phyloP scores from a whole-genome alignment of 2,888 invertebrate species.

The Amiota mariae region DNA sequence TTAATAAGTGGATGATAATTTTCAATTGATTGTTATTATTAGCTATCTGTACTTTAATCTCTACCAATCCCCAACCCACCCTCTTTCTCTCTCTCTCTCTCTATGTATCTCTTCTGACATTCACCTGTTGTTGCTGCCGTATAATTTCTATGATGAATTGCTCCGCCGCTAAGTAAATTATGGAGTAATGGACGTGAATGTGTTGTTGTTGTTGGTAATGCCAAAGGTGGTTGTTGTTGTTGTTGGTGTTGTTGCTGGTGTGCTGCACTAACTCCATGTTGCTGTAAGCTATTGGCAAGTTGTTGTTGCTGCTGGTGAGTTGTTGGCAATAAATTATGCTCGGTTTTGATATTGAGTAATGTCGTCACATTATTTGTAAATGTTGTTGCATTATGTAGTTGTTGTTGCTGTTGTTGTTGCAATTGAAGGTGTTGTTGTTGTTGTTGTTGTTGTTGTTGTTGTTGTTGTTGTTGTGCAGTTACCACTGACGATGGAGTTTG shows the following conservation, averaged over 20 bases:
- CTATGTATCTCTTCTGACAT: slow-evolving; percentile 32
- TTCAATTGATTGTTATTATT: background rate
- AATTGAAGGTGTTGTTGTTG: slow-evolving; percentile 66
- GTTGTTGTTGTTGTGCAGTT: slow-evolving; percentile 67
- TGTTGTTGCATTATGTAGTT: slow-evolving; percentile 58
- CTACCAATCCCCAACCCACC: background rate
- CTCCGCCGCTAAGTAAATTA: slow-evolving; percentile 73
- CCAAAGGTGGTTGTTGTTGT: slow-evolving; percentile 66
- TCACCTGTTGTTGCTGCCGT: slow-evolving; percentile 74
- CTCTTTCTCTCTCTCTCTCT: background rate
- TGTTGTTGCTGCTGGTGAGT: slow-evolving; percentile 53
- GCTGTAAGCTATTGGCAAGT: slow-evolving; percentile 45
- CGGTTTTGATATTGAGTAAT: slow-evolving; percentile 70
- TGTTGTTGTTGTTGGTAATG: slow-evolving; percentile 69
- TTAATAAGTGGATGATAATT: background rate
- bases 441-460: slow-evolving; percentile 63
- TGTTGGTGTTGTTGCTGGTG: slow-evolving; percentile 50
- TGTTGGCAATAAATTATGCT: slow-evolving; percentile 68
- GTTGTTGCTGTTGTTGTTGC: slow-evolving; percentile 57
- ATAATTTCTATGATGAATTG: slow-evolving; percentile 74
- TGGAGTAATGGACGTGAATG: slow-evolving; percentile 72
- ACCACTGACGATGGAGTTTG: slow-evolving; percentile 61
- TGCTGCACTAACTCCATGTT: slow-evolving; percentile 51
- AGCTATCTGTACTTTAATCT: background rate
- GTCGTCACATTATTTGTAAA: slow-evolving; percentile 62